Evolutionary conservation across 2,797 vertebrate species (phyloP).

Genomic region (Gymnopithys bicolor): DNA sequence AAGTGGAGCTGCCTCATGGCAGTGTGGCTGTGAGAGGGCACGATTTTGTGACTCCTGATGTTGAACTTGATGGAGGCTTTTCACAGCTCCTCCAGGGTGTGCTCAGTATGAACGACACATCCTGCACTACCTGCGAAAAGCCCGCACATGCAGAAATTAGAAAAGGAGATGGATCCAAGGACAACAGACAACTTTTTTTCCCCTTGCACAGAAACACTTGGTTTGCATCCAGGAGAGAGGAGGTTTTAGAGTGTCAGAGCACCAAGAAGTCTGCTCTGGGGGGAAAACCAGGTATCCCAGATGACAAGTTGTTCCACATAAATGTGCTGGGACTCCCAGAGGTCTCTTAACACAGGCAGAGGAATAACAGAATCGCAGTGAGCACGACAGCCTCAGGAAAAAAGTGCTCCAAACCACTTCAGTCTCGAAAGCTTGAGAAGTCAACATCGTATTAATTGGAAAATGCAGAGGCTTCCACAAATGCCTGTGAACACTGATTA

Average conservation of each 20-base stretch:
- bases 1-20: fast-evolving
- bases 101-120: neutral
- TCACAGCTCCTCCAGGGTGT: neutral
- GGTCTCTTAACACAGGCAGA: neutral
- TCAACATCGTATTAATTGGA: neutral
- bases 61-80: neutral
- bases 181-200: neutral
- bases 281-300: neutral
- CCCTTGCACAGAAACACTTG: neutral
- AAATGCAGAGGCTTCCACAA: neutral
- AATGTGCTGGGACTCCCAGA: neutral
- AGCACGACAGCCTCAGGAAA: neutral
- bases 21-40: neutral
- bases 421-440: neutral
- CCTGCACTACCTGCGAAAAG: neutral
- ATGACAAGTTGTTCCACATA: neutral
- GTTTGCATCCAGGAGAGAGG: neutral
- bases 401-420: neutral
- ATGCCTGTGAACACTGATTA: neutral
- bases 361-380: neutral
- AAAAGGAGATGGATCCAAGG: neutral
- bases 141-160: neutral
- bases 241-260: neutral
- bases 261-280: neutral
- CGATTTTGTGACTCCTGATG: neutral